Base-by-base conservation (phyloP, 2,888 invertebrate genomes). In the Pharmacophagus antenor region DNA sequence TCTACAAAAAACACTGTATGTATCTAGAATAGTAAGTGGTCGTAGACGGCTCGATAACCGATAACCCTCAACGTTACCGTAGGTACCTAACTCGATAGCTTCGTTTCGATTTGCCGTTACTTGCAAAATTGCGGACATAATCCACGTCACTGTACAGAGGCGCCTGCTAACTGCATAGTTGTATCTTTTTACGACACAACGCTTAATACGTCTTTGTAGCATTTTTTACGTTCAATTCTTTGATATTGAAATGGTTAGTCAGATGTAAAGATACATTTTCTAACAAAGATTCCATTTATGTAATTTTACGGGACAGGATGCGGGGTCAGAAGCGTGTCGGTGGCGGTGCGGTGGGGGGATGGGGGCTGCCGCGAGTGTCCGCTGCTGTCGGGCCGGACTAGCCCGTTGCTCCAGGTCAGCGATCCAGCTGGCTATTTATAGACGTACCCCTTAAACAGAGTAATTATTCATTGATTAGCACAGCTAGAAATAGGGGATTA, bases 401-500 rank as follows among this genome's bases (percentile, higher is more conserved):
- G 87, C 89, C 84, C 88, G 90, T 88, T 89, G 88, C 88, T 88
- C 87, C 89, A 86, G 89, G 89, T 89, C 90, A 90, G 88, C 90
- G 90, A 88, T 89, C 90, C 88, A 89, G 85, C 86, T 80, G 78
- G 85, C 88, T 90, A 90, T 90, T 89, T 89, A 89, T 90, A 90
- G 89, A 90, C 84, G 84, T 88, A 85, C 86, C 87, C 89, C 90
- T 90, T 89, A 89, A 90, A 89, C 89, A 90, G 89, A 90, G 88
- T 90, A 90, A 90, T 90, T 90, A 90, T 90, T 90, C 89, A 90
- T 89, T 90, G 89, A 90, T 90, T 90, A 90, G 89, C 87, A 87
- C 88, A 85, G 87, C 88, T 82, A 86, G 88, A 88, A 89, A 88
- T 90, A 88, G 87, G 80, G 88, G 86, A 88, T 89, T 88, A 88